Evolutionary conservation across 2,113 vertebrate genomes (phyloP).

Genomic region (Clupea harengus): DNA sequence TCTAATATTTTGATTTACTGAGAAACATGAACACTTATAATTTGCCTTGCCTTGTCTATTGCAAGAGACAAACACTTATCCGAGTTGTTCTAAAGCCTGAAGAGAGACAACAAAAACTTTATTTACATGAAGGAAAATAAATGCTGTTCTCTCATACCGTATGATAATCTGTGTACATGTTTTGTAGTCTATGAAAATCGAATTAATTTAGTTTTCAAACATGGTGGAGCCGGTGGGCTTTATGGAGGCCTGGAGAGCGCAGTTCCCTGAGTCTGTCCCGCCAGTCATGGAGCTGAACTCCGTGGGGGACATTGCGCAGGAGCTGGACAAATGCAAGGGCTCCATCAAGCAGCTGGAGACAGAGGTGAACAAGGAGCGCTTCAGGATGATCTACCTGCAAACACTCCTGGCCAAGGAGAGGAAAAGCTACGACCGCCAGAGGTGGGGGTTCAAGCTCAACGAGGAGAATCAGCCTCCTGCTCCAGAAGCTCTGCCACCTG

Average conservation of each 20-base stretch:
- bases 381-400: constrained; percentile 99
- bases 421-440: constrained; percentile 93
- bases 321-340: constrained; percentile 91
- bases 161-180: not conserved
- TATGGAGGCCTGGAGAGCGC: constrained; percentile 95
- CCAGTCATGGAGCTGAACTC: constrained; percentile 95
- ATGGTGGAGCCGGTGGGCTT: constrained; percentile 98
- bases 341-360: constrained; percentile 91
- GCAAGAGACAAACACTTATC: not conserved
- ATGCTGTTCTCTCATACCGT: not conserved
- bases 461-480: constrained; percentile 81
- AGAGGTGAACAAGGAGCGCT: constrained; percentile 98
- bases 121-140: not conserved
- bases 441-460: constrained; percentile 88
- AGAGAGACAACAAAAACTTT: not conserved
- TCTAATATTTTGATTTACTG: not conserved
- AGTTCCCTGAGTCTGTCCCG: constrained; percentile 93
- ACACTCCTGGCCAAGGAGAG: constrained; percentile 94
- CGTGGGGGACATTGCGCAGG: constrained; percentile 89
- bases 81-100: not conserved
- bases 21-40: not conserved
- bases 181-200: not conserved
- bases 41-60: no score
- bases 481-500: constrained; percentile 77
- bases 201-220: constrained; percentile 38